These are phyloP conservation scores for Pluvianellus socialis DNA, from an alignment of 2,113 vertebrate species.

Conservation along the genomic window DNA sequence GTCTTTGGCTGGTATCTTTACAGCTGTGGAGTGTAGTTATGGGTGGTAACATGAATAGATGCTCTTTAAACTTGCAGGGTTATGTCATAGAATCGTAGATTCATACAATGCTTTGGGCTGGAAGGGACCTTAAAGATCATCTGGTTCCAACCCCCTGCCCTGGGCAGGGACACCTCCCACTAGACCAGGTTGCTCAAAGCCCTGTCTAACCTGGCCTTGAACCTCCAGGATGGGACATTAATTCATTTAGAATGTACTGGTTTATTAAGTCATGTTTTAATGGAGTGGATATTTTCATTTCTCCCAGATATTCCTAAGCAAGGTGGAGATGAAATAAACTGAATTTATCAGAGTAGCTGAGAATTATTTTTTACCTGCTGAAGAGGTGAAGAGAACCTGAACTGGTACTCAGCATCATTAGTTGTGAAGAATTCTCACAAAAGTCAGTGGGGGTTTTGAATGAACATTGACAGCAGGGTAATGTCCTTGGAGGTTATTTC, in stretches of 20 bases:
- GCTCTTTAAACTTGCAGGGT: neutral
- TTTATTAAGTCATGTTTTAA: neutral
- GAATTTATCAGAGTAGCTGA: neutral
- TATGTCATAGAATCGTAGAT: neutral
- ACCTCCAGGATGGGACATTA: neutral
- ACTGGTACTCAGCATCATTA: neutral
- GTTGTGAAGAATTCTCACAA: neutral
- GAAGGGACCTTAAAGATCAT: neutral
- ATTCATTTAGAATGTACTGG: neutral
- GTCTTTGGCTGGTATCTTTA: neutral
- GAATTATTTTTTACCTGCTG: neutral
- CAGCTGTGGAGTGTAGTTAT: neutral
- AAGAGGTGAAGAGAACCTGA: neutral
- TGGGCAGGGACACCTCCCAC: neutral
- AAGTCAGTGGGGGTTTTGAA: neutral
- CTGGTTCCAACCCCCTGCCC: neutral
- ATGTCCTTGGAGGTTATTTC: conserved; percentile 29
- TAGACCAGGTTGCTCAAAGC: neutral
- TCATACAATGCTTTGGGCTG: neutral
- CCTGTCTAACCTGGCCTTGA: neutral
- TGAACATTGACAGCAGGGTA: neutral
- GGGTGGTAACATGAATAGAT: neutral
- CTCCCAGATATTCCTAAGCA: neutral
- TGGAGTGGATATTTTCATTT: neutral
- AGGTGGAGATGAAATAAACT: neutral